Conservation (phyloP, 2,888 invertebrate species). For the Opisthograptis luteolata region DNA sequence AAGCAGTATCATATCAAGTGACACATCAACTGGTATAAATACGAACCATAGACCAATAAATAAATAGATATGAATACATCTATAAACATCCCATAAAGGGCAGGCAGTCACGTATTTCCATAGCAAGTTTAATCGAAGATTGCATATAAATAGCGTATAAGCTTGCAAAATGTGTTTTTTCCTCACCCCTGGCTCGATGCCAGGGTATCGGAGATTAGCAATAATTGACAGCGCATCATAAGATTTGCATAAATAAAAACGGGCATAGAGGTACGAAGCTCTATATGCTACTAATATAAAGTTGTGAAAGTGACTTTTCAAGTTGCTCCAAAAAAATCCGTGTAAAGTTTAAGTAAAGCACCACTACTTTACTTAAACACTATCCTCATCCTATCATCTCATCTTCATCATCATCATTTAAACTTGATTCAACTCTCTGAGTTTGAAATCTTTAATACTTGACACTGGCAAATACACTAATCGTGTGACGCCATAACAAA, state of each 20-base stretch:
- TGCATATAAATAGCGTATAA: conserved; percentile 61
- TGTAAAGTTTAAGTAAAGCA: no score
- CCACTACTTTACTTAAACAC: no score
- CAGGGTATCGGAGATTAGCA: conserved; percentile 59
- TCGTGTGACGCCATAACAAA: no score
- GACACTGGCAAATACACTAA: no score
- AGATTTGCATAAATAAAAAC: conserved; percentile 44
- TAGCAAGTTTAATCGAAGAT: conserved; percentile 28
- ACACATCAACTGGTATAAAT: conserved; percentile 3
- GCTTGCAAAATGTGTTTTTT: conserved; percentile 46
- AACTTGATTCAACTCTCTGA: no score
- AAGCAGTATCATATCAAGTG: no score
- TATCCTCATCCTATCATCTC: no score
- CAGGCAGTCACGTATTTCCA: conserved; percentile 30
- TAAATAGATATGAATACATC: conserved; percentile 13
- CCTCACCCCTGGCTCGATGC: conserved; percentile 57
- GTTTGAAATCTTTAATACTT: no score
- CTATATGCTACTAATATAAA: no score
- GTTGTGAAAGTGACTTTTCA: no score
- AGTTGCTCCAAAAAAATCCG: no score
- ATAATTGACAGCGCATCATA: conserved; percentile 64
- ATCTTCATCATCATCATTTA: no score
- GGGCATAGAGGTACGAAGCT: conserved; percentile 13
- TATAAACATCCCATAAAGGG: conserved; percentile 25
- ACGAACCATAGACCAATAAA: conserved; percentile 12